Evolutionary conservation across 2,113 vertebrate species (phyloP).

Genomic region (Bos indicus): DNA sequence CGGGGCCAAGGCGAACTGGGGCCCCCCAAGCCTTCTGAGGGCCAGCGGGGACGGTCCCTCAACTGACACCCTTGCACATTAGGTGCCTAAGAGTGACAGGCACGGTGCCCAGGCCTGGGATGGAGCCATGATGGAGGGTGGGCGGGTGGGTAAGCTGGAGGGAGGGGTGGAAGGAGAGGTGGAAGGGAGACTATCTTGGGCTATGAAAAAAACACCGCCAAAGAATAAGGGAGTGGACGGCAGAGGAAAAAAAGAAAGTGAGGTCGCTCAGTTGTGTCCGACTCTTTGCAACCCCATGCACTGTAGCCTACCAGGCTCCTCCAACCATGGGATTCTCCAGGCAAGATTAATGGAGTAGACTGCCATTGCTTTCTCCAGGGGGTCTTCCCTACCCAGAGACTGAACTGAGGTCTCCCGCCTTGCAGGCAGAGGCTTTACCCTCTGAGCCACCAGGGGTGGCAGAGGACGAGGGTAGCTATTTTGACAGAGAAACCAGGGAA

Average conservation of each 20-base stretch:
- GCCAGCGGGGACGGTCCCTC: rapidly evolving
- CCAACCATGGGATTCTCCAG: neutral
- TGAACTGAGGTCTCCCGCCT: neutral
- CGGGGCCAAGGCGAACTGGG: rapidly evolving
- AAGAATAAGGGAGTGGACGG: neutral
- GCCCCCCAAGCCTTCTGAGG: neutral
- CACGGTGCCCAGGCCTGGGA: neutral
- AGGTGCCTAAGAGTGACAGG: neutral
- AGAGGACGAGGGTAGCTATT: neutral
- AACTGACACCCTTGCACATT: rapidly evolving
- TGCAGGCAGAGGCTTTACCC: neutral
- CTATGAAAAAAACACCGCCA: neutral
- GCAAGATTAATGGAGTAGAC: neutral
- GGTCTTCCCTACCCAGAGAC: neutral
- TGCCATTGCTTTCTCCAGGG: neutral
- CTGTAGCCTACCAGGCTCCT: neutral
- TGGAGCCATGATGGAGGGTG: rapidly evolving
- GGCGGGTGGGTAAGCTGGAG: too few relatives aligned
- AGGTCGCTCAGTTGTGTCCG: neutral
- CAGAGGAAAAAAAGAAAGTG: neutral
- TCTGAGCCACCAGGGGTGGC: neutral
- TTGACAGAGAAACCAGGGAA: neutral
- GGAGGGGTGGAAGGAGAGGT: neutral
- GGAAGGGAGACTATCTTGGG: neutral
- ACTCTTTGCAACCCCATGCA: neutral